These are phyloP conservation scores for Otus scops DNA, from an alignment of 2,797 vertebrate species.

Conservation along the genomic window DNA sequence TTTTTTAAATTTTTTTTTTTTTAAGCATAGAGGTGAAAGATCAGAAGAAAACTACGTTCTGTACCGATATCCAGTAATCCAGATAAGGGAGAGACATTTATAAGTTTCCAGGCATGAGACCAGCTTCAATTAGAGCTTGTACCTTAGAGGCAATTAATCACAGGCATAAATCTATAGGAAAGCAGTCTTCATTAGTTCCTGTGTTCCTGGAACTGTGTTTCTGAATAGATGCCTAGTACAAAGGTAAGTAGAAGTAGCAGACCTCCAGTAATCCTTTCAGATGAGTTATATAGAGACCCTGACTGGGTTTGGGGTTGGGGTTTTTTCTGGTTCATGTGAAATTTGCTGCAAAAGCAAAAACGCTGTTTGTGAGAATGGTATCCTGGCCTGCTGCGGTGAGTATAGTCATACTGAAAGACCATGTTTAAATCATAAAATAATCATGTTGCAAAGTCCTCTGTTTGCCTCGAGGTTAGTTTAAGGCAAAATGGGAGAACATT, in stretches of 20 bases:
- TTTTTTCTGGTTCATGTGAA: not conserved
- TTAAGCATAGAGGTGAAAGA: not conserved
- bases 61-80: not conserved
- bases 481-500: not conserved
- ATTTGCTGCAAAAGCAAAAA: conserved; percentile 11
- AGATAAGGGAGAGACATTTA: not conserved
- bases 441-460: not conserved
- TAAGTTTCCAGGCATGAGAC: not conserved
- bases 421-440: not conserved
- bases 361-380: not conserved
- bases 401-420: not conserved
- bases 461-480: not conserved
- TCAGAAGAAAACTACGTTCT: not conserved
- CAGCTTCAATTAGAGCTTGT: not conserved
- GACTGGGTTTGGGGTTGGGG: not conserved
- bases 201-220: not conserved
- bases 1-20: not conserved
- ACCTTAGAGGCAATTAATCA: conserved; percentile 14
- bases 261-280: not conserved
- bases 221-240: not conserved
- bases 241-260: not conserved
- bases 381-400: not conserved
- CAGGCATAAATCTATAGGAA: conserved; percentile 13
- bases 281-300: not conserved
- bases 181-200: not conserved